phyloP scores from a whole-genome alignment of 2,113 vertebrate genomes.

The Nannobrachium achirus region DNA sequence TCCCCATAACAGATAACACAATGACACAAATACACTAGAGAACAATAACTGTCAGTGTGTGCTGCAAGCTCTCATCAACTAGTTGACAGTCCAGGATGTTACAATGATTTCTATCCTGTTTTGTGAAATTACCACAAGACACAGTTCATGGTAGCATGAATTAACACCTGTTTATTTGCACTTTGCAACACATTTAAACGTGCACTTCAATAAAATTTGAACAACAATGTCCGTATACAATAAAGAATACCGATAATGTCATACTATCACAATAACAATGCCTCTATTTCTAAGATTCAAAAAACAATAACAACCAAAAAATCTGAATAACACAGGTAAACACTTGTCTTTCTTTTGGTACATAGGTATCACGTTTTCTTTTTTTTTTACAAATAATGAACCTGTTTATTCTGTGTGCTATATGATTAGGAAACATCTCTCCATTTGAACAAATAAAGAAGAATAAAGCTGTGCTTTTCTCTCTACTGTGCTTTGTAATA shows the following conservation, averaged over 20 bases:
- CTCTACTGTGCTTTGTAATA: conserved; percentile 55
- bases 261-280: conserved; percentile 75
- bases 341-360: conserved; percentile 42
- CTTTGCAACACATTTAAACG: conserved; percentile 72
- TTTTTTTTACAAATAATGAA: conserved; percentile 27
- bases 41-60: too few species aligned
- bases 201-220: conserved; percentile 72
- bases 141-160: conserved; percentile 44
- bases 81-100: background rate
- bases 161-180: conserved; percentile 72
- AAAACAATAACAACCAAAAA: conserved; percentile 42
- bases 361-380: conserved; percentile 9
- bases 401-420: conserved; percentile 38
- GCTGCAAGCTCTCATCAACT: too few species aligned
- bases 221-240: conserved; percentile 36
- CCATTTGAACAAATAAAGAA: too few species aligned
- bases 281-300: conserved; percentile 65
- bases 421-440: background rate
- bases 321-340: conserved; percentile 49
- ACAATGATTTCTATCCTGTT: too few species aligned
- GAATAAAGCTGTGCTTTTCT: conserved; percentile 10
- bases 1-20: too few species aligned
- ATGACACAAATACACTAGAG: too few species aligned
- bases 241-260: conserved; percentile 68
- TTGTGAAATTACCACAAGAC: conserved; percentile 36